These are phyloP conservation scores for Setipinna tenuifilis DNA, from an alignment of 2,797 vertebrate species.

Conservation along the genomic window DNA sequence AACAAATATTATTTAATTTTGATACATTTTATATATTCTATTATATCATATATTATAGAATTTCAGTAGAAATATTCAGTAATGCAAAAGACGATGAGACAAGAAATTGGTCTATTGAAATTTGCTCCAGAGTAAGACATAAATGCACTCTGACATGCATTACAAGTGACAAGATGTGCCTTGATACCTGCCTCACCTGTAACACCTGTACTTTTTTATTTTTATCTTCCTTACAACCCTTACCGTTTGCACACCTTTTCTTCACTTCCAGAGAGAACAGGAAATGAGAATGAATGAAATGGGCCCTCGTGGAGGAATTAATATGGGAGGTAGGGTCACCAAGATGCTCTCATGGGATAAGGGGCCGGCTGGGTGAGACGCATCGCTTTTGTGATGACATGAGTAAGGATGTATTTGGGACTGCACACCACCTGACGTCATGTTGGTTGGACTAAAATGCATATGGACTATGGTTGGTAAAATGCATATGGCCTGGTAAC, in stretches of 20 bases:
- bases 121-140: too few relatives aligned
- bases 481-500: neutral
- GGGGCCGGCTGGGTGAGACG: conserved; percentile 3
- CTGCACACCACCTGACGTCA: neutral
- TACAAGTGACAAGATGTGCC: too few relatives aligned
- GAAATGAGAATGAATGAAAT: conserved; percentile 99
- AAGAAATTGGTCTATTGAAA: too few relatives aligned
- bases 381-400: conserved; percentile 6
- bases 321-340: conserved; percentile 97
- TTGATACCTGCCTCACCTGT: neutral
- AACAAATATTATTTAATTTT: too few relatives aligned
- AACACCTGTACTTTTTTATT: neutral
- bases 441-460: neutral
- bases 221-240: neutral
- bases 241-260: conserved; percentile 68
- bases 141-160: too few relatives aligned
- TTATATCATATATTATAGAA: too few relatives aligned
- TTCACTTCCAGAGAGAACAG: conserved; percentile 99
- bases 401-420: neutral
- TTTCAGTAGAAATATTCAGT: too few relatives aligned
- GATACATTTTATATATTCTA: too few relatives aligned
- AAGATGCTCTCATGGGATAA: conserved; percentile 58
- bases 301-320: conserved; percentile 96
- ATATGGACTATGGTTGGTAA: neutral
- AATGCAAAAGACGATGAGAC: too few relatives aligned